Evolutionary conservation across 2,113 vertebrate species (phyloP).

Genomic region (Oncorhynchus kisutch): DNA sequence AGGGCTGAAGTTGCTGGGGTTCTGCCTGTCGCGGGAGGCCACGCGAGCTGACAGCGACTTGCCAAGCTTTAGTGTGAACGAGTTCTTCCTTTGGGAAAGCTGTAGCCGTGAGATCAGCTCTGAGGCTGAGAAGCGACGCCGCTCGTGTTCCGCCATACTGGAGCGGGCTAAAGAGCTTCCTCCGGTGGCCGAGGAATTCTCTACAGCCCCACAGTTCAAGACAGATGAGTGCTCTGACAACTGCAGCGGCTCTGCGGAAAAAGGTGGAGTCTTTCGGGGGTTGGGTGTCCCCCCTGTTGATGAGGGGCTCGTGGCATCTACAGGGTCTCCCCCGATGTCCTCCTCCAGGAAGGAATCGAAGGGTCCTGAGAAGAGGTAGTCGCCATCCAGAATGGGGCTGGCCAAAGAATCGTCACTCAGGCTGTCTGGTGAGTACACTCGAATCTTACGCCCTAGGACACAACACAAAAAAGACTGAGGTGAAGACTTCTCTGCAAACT

Average conservation of each 20-base stretch:
- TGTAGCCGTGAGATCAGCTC: constrained; percentile 86
- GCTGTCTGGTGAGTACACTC: constrained; percentile 80
- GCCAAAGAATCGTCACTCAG: constrained; percentile 69
- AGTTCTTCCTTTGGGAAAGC: constrained; percentile 79
- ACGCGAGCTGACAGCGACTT: constrained; percentile 80
- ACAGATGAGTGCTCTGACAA: constrained; percentile 59
- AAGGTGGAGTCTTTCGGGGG: constrained; percentile 39
- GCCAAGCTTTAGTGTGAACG: constrained; percentile 81
- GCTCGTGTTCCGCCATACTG: constrained; percentile 73
- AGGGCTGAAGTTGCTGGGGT: constrained; percentile 58
- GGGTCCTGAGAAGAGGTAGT: constrained; percentile 76
- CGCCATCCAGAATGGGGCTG: constrained; percentile 70
- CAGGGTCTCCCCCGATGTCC: constrained; percentile 58
- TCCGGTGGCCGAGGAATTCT: constrained; percentile 24
- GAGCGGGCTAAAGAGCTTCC: constrained; percentile 34
- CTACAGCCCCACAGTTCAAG: constrained; percentile 21
- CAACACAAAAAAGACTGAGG: constrained; percentile 25
- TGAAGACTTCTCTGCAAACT: background rate
- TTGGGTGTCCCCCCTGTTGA: constrained; percentile 36
- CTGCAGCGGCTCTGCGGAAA: constrained; percentile 55
- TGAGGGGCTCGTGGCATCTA: constrained; percentile 3
- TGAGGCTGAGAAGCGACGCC: constrained; percentile 86
- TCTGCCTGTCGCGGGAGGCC: constrained; percentile 66
- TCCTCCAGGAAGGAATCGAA: constrained; percentile 74
- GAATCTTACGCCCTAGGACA: constrained; percentile 82